These are phyloP conservation scores for human (Homo sapiens) DNA, from an alignment of 2,113 vertebrate genomes.

Conservation along the genomic window GRCh38 chr12:75302001-75302500, in stretches of 20 bases:
- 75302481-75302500: not conserved
- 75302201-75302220: not conserved
- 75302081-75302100: not conserved
- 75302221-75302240: not conserved
- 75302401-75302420: not conserved
- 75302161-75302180: not conserved
- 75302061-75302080: not conserved
- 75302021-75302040: not conserved
- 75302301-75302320: not conserved
- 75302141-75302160: not conserved
- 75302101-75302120: no score
- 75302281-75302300: not conserved
- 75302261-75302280: not conserved
- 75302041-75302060: not conserved
- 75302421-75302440: not conserved
- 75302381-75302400: not conserved
- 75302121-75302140: not conserved
- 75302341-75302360: not conserved
- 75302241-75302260: not conserved
- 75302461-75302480: not conserved
- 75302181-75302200: not conserved
- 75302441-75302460: not conserved
- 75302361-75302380: not conserved
- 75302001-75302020: not conserved
- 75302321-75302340: not conserved